Evolutionary conservation across 2,888 invertebrate species (phyloP), one percentile per base, ranked within the genome.

Genomic region (Drosophila conformis): DNA sequence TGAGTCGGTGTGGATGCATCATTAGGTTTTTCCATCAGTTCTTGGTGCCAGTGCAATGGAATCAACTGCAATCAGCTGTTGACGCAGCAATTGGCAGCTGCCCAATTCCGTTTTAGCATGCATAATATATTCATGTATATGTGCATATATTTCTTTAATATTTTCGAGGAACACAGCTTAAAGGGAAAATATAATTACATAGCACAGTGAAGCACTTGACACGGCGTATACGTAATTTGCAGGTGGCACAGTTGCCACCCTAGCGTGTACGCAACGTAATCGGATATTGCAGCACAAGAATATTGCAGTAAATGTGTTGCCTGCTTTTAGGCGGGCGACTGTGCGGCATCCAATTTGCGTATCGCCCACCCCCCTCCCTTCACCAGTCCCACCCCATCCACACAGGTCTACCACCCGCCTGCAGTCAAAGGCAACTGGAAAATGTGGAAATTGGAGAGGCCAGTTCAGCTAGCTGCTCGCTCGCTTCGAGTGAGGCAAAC

Each of bases 401-500:
- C 27, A 48, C 13, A 38, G 7, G 13, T 13, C 46, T 46, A 4
- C 46, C 15, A 46, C 15, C 25, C 46, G 25, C 21, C 46, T 25
- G 46, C 46, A 46, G 15, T 46, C 46, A 27, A 35, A 42, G 36
- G 33, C 31, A 57, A 36, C 70, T 67, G 60, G 72, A 67, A 63
- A 63, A 48, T 48, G 48, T 58, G 73, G 73, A 57, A 73, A 67
- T 64, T 54, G 61, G 73, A 69, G 76, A 62, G 72, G 48, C 42
- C 31, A 51, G 31, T 25, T 54, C 36, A 27, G 27, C 18, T 56
- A 10, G 36, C 18, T 36, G 36, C 7, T 35, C 21, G 36, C 21
- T 58, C 40, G 52, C 31, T 61, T 25, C n/a, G 31, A 65, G 54
- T 54, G 65, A 21, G 38, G 49, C n/a, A 42, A 51, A 64, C 78